Evolutionary conservation across 2,113 vertebrate genomes (phyloP), one percentile per base, ranked within the genome.

Genomic region (Anoplopoma fimbria): DNA sequence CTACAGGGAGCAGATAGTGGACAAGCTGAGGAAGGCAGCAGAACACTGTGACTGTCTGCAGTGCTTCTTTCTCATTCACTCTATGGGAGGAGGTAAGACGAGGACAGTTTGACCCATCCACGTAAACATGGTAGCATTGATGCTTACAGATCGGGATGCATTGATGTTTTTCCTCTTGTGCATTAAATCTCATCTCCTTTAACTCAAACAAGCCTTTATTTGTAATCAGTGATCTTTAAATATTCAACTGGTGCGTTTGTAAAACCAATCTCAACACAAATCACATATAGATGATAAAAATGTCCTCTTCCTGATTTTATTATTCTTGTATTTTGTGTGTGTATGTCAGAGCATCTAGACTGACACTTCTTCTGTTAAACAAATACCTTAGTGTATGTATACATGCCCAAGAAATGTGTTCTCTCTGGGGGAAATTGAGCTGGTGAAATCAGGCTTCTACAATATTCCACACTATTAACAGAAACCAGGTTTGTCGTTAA

Each of bases 21-120:
- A 99, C 69, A 96, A 95, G 73, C 93, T 99, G 55, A 95, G 98
- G 78, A 97, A 93, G 85, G 93, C 96, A 0, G 97, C 97, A 40
- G 98, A 99, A 57, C 96, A 96, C 21, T 99, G 98, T 79, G 97
- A 99, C 88, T 98, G 97, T 87, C 95, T 99, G 12, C 98, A 99
- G 89, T 97, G 97, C 80, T 99, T 99, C 87, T 99, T 99, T 84
- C 86, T 99, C 69, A 96, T 99, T 86, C 98, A 99, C 91, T 99
- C 98, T 25, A 98, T 99, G 98, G 98, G 98, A 93, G 98, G 98
- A 94, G 98, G 98, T 99, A 93, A 96, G 93, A 7, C 47, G 4
- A 7, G 2, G 51, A 79, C n/a, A 12, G 13, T 40, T 13, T 6
- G 34, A 51, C 14, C 29, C 42, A 34, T 36, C 7, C 34, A 31